These are phyloP conservation scores for Paratrypauchen microcephalus DNA, from an alignment of 2,797 vertebrate genomes.

Conservation along the genomic window DNA sequence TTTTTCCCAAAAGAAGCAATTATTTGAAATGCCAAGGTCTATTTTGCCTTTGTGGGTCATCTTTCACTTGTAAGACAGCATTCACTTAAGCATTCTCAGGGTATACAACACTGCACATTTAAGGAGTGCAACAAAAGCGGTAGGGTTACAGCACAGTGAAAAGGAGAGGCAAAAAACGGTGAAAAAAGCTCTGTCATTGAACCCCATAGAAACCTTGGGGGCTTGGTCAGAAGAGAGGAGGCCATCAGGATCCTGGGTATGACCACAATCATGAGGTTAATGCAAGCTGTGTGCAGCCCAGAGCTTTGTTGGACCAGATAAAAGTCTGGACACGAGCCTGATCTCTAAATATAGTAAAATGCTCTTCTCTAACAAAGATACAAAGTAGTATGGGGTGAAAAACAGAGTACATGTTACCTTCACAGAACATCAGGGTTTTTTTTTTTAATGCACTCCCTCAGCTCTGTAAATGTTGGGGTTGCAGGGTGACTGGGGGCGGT, in stretches of 20 bases:
- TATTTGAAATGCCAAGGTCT: conserved; percentile 6
- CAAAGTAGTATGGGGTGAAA: conserved; percentile 4
- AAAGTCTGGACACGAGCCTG: conserved; percentile 1
- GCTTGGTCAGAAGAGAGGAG: conserved; percentile 18
- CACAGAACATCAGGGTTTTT: neutral
- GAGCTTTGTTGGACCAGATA: conserved; percentile 10
- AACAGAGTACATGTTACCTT: neutral
- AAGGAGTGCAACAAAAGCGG: conserved; percentile 21
- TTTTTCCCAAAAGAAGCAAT: conserved; percentile 10
- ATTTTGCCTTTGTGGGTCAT: conserved; percentile 6
- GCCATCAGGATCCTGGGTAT: conserved; percentile 19
- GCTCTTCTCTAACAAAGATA: conserved; percentile 13
- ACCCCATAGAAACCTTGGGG: conserved; percentile 17
- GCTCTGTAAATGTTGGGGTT: neutral
- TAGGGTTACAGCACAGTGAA: conserved; percentile 21
- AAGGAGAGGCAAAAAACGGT: conserved; percentile 11
- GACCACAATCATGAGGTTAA: conserved; percentile 53
- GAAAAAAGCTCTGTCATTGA: conserved; percentile 23
- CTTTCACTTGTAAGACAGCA: neutral
- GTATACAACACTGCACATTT: too few species aligned
- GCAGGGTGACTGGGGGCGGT: neutral
- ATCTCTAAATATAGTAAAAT: conserved; percentile 16
- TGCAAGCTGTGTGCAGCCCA: conserved; percentile 26
- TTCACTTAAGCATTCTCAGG: neutral
- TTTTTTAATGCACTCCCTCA: neutral